A percentile compares a stretch with the other conserved stretches of the same genome.
These are phyloP conservation scores for Actenoides lindsayi DNA, from an alignment of 2,113 vertebrate species.

Conservation along the genomic window DNA sequence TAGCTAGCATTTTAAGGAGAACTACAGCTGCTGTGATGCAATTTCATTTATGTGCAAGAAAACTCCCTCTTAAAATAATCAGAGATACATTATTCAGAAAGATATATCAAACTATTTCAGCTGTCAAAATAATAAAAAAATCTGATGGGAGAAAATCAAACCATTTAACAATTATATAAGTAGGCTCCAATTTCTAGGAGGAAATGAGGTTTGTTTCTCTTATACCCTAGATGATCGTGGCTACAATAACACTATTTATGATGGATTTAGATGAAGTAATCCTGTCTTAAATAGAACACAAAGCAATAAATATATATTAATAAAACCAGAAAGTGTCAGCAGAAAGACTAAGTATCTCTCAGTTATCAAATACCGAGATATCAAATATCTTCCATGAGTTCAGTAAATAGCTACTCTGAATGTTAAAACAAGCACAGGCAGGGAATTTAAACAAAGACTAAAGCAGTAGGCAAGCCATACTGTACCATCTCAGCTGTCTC, in stretches of 20 bases:
- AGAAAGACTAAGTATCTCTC: not conserved
- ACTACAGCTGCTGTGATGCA: slow-evolving; percentile 12
- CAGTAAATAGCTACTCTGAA: not conserved
- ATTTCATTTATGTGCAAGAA: slow-evolving; percentile 24
- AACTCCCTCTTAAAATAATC: slow-evolving; percentile 15
- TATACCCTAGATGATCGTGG: not conserved
- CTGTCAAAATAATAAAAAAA: slow-evolving; percentile 15
- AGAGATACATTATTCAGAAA: slow-evolving; percentile 29
- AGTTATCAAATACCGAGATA: not conserved
- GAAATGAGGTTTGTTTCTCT: not conserved
- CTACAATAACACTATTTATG: not conserved
- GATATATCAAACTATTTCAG: slow-evolving; percentile 10
- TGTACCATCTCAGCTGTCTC: not conserved
- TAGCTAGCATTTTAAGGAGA: slow-evolving; percentile 45
- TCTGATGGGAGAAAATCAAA: not conserved
- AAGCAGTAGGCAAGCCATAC: not conserved
- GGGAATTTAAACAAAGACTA: slow-evolving; percentile 1
- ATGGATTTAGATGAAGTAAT: not conserved
- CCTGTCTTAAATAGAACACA: not conserved
- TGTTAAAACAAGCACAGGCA: not conserved
- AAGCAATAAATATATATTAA: not conserved
- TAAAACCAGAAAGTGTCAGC: not conserved
- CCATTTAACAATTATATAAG: not conserved
- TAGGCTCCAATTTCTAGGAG: not conserved
- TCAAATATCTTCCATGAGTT: not conserved